phyloP scores from a whole-genome alignment of 2,113 vertebrate genomes.

The Cercocebus atys region DNA sequence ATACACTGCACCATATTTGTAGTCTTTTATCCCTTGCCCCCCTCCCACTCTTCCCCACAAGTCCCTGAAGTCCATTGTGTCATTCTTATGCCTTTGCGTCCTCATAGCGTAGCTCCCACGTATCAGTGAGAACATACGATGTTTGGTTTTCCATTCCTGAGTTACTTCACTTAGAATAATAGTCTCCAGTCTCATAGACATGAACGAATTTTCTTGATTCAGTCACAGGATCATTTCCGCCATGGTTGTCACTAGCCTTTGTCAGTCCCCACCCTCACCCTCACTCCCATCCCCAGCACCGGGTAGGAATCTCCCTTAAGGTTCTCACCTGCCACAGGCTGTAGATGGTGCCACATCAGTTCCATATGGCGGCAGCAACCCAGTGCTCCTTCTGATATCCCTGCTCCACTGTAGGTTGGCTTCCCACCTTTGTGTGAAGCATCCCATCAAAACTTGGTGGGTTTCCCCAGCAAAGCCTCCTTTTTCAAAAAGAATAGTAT shows the following conservation, averaged over 20 bases:
- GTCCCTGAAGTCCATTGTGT: too few species aligned
- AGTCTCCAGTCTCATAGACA: background rate
- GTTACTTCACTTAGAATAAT: too few species aligned
- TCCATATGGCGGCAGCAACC: background rate
- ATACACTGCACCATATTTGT: too few species aligned
- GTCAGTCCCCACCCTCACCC: background rate
- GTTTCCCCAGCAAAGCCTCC: background rate
- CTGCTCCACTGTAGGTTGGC: background rate
- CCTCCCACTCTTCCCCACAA: too few species aligned
- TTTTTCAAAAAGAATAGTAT: background rate
- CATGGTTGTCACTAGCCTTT: background rate
- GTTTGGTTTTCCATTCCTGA: too few species aligned
- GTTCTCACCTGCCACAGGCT: background rate
- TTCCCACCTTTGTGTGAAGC: background rate
- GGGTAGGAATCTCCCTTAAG: background rate
- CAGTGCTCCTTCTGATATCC: background rate
- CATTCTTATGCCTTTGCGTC: too few species aligned
- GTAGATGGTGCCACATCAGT: too few species aligned
- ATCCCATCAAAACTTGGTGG: background rate
- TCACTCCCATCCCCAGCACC: too few species aligned
- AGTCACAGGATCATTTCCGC: background rate
- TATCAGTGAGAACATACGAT: too few species aligned
- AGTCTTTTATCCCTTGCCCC: too few species aligned
- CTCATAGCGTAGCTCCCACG: too few species aligned
- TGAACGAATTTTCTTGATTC: background rate